Conservation (phyloP, 2,888 invertebrate genomes). For the Pogonocherus hispidulus region DNA sequence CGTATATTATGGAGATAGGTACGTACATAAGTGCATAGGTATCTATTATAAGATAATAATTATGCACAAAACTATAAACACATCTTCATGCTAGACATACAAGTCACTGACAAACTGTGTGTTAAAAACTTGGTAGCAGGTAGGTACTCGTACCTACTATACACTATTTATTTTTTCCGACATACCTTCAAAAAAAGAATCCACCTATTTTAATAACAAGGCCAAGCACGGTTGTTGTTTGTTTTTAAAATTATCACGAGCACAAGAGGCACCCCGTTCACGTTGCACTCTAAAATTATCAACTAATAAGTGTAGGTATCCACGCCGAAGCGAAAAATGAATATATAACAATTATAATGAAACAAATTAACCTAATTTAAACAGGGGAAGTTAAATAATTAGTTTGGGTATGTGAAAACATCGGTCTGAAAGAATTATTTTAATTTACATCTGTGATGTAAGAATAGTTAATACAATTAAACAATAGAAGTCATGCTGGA, state of each 20-base stretch:
- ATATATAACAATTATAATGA: neutral
- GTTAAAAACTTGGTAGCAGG: too few species aligned
- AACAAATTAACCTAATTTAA: conserved; percentile 16
- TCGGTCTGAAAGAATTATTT: neutral
- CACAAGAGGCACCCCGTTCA: neutral
- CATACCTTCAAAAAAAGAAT: neutral
- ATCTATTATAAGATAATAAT: too few species aligned
- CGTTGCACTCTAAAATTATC: neutral
- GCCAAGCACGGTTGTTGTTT: neutral
- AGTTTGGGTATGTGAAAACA: conserved; percentile 26
- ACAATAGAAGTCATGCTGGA: conserved; percentile 21
- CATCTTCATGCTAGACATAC: too few species aligned
- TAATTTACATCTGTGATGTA: conserved; percentile 19
- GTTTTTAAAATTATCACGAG: neutral
- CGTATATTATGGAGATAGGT: too few species aligned
- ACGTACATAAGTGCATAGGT: too few species aligned
- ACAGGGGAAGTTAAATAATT: conserved; percentile 25
- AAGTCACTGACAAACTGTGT: too few species aligned
- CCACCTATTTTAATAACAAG: neutral
- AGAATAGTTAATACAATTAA: conserved; percentile 22
- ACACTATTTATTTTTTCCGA: neutral
- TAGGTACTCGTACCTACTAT: too few species aligned
- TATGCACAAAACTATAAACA: too few species aligned
- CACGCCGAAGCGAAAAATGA: neutral
- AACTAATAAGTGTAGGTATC: neutral